phyloP scores from a whole-genome alignment of 2,797 vertebrate genomes.

The Adrianichthys oophorus region DNA sequence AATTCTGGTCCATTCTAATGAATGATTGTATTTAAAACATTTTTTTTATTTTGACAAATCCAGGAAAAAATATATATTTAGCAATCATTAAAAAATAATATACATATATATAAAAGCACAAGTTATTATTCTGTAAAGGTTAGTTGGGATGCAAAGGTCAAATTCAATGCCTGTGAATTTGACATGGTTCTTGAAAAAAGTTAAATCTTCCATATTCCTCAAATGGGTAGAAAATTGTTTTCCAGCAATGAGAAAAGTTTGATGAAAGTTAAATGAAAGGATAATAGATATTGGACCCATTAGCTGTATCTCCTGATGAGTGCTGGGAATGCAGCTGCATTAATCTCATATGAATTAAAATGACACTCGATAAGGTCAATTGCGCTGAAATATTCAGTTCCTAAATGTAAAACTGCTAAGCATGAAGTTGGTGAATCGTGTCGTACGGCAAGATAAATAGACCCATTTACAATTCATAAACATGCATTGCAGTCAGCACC shows the following conservation, averaged over 20 bases:
- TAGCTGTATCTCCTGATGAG: slow-evolving; percentile 29
- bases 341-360: slow-evolving; percentile 54
- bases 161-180: too few species aligned
- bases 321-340: slow-evolving; percentile 23
- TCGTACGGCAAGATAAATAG: slow-evolving; percentile 44
- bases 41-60: too few species aligned
- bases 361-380: slow-evolving; percentile 46
- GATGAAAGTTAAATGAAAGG: slow-evolving; percentile 14
- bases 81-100: too few species aligned
- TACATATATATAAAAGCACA: too few species aligned
- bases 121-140: too few species aligned
- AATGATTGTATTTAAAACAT: too few species aligned
- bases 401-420: slow-evolving; percentile 51
- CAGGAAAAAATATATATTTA: too few species aligned
- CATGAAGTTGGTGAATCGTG: slow-evolving; percentile 47
- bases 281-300: slow-evolving; percentile 19
- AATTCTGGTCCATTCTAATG: too few species aligned
- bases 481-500: slow-evolving; percentile 22
- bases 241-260: neutral
- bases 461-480: slow-evolving; percentile 63
- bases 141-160: too few species aligned
- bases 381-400: slow-evolving; percentile 40
- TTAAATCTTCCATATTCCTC: too few species aligned
- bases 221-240: neutral
- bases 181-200: too few species aligned